Evolutionary conservation across 2,888 invertebrate species (phyloP).

Genomic region (Rhabditophanes sp.): DNA sequence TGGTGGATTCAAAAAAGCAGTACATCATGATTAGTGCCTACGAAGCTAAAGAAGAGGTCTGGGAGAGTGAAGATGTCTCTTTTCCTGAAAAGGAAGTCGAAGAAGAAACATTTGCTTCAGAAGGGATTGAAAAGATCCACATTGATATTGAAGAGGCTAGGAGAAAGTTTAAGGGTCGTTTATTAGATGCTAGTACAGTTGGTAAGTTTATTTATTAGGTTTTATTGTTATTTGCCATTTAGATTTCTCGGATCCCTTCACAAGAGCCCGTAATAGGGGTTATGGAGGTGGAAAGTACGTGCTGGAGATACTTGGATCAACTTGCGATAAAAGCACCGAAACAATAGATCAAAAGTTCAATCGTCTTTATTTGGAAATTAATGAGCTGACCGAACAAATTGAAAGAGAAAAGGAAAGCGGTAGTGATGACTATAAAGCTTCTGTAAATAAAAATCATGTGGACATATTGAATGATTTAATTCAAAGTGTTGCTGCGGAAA

Average conservation of each 20-base stretch:
- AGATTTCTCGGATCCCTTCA: slow-evolving; percentile 36
- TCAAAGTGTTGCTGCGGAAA: too few relatives aligned
- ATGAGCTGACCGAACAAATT: slow-evolving; percentile 11
- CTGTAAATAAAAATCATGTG: too few relatives aligned
- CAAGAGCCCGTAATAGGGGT: slow-evolving; percentile 21
- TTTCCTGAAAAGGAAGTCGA: slow-evolving; percentile 11
- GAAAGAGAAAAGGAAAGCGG: too few relatives aligned
- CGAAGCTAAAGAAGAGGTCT: slow-evolving; percentile 43
- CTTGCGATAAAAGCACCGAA: slow-evolving; percentile 14
- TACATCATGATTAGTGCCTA: too few relatives aligned
- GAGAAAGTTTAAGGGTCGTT: slow-evolving; percentile 24
- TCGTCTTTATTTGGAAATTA: slow-evolving; percentile 13
- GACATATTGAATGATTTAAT: too few relatives aligned
- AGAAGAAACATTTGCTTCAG: slow-evolving; percentile 19
- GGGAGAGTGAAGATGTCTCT: slow-evolving; percentile 26
- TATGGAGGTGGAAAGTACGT: slow-evolving; percentile 28
- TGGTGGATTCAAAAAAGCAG: too few relatives aligned
- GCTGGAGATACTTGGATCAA: slow-evolving; percentile 26
- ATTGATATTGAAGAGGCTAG: slow-evolving; percentile 30
- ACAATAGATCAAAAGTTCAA: slow-evolving; percentile 30
- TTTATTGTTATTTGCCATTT: background rate
- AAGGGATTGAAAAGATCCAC: slow-evolving; percentile 27
- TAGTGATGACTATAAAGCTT: too few relatives aligned
- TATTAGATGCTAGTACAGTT: slow-evolving; percentile 21
- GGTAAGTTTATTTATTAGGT: slow-evolving; percentile 15